phyloP scores from a whole-genome alignment of 2,113 vertebrate species.

The Chionodraco myersi region DNA sequence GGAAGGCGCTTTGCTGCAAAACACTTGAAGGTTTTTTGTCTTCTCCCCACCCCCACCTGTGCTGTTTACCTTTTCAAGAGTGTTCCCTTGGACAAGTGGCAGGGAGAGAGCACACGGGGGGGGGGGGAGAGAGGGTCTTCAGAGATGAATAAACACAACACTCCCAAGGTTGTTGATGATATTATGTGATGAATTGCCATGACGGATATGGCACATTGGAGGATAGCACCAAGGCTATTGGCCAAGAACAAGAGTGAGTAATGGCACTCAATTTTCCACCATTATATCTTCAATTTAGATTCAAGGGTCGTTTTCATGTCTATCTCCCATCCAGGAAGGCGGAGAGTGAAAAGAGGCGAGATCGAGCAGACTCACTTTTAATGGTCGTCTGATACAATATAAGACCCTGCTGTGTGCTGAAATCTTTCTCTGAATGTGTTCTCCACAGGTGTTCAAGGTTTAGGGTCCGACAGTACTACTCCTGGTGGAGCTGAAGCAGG shows the following conservation, averaged over 20 bases:
- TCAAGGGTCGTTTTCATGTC: conserved; percentile 65
- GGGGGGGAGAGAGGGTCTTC: conserved; percentile 53
- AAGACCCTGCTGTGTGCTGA: conserved; percentile 12
- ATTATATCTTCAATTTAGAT: conserved; percentile 68
- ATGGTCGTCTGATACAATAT: conserved; percentile 52
- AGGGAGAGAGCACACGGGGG: conserved; percentile 33
- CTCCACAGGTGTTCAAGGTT: conserved; percentile 34
- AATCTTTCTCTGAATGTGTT: conserved; percentile 29
- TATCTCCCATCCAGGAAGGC: conserved; percentile 39
- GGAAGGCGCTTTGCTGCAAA: conserved; percentile 8
- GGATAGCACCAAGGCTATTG: conserved; percentile 50
- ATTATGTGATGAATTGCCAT: conserved; percentile 60
- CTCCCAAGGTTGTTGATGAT: conserved; percentile 65
- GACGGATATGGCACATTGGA: conserved; percentile 45
- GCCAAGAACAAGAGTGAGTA: conserved; percentile 58
- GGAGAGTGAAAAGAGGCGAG: conserved; percentile 28
- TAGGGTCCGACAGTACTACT: neutral
- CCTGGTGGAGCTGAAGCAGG: neutral
- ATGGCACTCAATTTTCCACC: conserved; percentile 62
- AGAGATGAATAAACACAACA: conserved; percentile 17
- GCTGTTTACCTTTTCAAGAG: conserved; percentile 71
- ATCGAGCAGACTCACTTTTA: conserved; percentile 35
- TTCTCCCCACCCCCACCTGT: neutral
- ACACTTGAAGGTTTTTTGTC: conserved; percentile 31
- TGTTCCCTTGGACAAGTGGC: conserved; percentile 49